Percentiles rank a stretch among this genome's conserved stretches.
Evolutionary conservation across 2,113 vertebrate genomes (phyloP).

Genomic region (Phrynosoma platyrhinos): DNA sequence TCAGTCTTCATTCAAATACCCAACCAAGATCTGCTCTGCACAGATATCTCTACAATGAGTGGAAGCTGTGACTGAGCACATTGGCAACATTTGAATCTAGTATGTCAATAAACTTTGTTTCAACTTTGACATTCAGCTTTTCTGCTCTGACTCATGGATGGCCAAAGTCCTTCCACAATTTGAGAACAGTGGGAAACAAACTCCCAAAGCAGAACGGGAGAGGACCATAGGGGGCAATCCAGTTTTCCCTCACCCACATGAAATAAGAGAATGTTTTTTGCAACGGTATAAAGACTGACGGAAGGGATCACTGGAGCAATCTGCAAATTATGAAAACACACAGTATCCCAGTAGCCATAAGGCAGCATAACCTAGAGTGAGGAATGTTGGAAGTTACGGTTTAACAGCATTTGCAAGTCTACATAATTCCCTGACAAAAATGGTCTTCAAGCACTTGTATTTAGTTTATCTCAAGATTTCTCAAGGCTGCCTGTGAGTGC

Average conservation of each 20-base stretch:
- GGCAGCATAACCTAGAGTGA: not conserved
- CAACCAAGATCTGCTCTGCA: conserved; percentile 37
- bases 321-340: not conserved
- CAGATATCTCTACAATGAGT: conserved; percentile 59
- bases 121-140: conserved; percentile 80
- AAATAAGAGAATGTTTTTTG: not conserved
- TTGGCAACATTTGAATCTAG: conserved; percentile 57
- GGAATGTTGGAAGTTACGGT: not conserved
- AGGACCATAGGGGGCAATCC: not conserved
- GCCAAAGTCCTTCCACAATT: conserved; percentile 39
- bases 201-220: conserved; percentile 52
- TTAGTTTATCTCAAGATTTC: not conserved
- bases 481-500: not conserved
- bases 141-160: conserved; percentile 69
- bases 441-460: not conserved
- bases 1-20: not conserved
- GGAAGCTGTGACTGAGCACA: conserved; percentile 48
- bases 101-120: conserved; percentile 67
- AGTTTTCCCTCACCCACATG: not conserved
- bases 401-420: not conserved
- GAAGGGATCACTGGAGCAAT: not conserved
- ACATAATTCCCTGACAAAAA: not conserved
- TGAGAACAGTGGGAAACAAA: conserved; percentile 58
- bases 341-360: not conserved
- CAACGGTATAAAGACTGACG: not conserved